These are phyloP conservation scores for Aphelocoma californica DNA, from an alignment of 2,797 vertebrate species.

Conservation along the genomic window DNA sequence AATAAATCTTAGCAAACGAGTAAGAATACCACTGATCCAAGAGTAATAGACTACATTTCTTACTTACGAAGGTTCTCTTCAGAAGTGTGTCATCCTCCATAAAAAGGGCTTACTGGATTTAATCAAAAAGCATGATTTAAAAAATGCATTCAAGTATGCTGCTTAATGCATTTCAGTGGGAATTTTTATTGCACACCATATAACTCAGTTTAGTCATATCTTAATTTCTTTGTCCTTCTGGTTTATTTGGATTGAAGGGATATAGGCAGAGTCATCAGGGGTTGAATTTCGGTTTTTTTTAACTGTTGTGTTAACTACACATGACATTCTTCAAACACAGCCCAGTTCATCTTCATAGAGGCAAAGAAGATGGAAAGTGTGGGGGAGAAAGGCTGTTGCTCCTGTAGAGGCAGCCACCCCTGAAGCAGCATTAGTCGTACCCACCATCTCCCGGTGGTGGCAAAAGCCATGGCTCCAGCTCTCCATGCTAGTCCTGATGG, in stretches of 20 bases:
- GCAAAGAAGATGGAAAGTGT: background rate
- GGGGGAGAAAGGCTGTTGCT: background rate
- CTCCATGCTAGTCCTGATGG: background rate
- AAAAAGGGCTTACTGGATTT: background rate
- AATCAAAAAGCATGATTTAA: background rate
- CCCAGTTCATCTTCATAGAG: background rate
- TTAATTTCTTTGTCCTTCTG: background rate
- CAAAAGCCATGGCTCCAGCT: background rate
- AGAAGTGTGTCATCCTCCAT: background rate
- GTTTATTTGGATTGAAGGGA: background rate
- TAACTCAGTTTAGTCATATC: background rate
- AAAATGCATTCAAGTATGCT: background rate
- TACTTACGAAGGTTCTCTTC: background rate
- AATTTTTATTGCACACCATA: background rate
- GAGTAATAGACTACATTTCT: rapidly evolving
- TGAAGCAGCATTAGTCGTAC: background rate
- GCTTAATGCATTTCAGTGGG: background rate
- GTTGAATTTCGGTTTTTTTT: background rate
- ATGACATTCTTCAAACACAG: background rate
- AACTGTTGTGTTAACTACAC: background rate
- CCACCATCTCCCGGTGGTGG: too few species aligned
- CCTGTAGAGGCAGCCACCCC: background rate
- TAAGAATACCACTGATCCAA: background rate
- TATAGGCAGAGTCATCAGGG: background rate
- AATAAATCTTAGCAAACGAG: background rate